phyloP scores from a whole-genome alignment of 2,888 invertebrate species.

The Athrips mouffetella region DNA sequence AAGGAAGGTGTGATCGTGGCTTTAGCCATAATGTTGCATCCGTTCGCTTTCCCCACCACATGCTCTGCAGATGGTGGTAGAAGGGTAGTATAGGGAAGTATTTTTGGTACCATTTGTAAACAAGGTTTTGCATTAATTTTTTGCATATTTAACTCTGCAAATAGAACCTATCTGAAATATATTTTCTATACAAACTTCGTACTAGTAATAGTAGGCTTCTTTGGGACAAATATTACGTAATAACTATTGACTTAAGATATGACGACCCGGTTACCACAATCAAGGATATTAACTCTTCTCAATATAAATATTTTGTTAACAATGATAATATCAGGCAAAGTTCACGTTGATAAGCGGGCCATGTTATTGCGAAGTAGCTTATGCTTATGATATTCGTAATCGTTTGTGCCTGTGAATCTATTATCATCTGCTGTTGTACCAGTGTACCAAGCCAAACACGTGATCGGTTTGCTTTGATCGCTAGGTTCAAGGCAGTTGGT shows the following conservation, averaged over 20 bases:
- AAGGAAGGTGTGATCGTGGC: too few species aligned
- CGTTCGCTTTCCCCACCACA: too few species aligned
- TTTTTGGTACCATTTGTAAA: too few species aligned
- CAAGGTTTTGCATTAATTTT: too few species aligned
- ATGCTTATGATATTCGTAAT: too few species aligned
- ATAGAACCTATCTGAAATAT: too few species aligned
- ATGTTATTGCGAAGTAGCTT: slow-evolving; percentile 48
- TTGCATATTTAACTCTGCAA: too few species aligned
- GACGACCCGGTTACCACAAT: slow-evolving; percentile 42
- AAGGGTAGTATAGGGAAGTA: too few species aligned
- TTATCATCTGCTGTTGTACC: not conserved
- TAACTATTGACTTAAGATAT: slow-evolving; percentile 26
- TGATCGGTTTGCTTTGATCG: not conserved
- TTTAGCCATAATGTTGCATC: too few species aligned
- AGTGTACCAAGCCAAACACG: not conserved
- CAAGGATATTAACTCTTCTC: slow-evolving; percentile 31
- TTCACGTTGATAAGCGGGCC: slow-evolving; percentile 48
- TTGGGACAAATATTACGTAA: slow-evolving; percentile 36
- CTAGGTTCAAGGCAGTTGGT: not conserved
- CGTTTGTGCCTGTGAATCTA: not conserved
- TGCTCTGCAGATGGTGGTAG: too few species aligned
- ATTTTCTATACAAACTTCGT: too few species aligned
- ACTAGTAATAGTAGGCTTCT: not conserved
- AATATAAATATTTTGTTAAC: slow-evolving; percentile 58
- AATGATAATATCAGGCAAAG: slow-evolving; percentile 57